These are phyloP conservation scores for Brachyopa scutellaris DNA, from an alignment of 2,888 invertebrate genomes.

Conservation along the genomic window DNA sequence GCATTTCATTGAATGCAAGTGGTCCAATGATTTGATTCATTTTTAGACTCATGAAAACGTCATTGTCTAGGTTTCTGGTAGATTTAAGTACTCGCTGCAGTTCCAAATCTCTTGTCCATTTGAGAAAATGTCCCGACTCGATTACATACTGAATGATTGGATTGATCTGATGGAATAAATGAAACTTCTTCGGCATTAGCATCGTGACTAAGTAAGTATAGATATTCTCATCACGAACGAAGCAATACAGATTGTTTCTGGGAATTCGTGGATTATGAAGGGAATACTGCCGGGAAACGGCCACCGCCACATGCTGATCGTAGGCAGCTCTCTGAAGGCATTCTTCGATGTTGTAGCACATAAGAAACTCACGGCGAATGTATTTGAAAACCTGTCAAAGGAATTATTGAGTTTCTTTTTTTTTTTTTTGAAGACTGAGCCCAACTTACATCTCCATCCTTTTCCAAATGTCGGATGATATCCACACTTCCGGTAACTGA, in stretches of 20 bases:
- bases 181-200: conserved; percentile 79
- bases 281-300: conserved; percentile 79
- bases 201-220: conserved; percentile 80
- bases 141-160: conserved; percentile 78
- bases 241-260: conserved; percentile 78
- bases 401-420: too few relatives aligned
- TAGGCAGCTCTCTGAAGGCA: conserved; percentile 77
- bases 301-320: conserved; percentile 77
- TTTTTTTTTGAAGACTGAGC: too few relatives aligned
- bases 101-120: conserved; percentile 80
- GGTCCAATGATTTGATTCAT: conserved; percentile 77
- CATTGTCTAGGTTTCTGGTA: conserved; percentile 53
- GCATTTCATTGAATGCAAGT: conserved; percentile 74
- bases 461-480: conserved; percentile 77
- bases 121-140: conserved; percentile 80
- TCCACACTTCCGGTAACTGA: conserved; percentile 78
- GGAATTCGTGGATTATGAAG: conserved; percentile 79
- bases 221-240: conserved; percentile 79
- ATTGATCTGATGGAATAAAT: conserved; percentile 79
- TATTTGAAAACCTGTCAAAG: conserved; percentile 77
- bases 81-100: conserved; percentile 76
- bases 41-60: conserved; percentile 75
- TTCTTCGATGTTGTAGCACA: conserved; percentile 79
- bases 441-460: conserved; percentile 78
- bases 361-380: conserved; percentile 78